A percentile compares a stretch with the other conserved stretches of the same genome.
Conservation (phyloP, 2,113 vertebrate genomes). For the Athene cunicularia region DNA sequence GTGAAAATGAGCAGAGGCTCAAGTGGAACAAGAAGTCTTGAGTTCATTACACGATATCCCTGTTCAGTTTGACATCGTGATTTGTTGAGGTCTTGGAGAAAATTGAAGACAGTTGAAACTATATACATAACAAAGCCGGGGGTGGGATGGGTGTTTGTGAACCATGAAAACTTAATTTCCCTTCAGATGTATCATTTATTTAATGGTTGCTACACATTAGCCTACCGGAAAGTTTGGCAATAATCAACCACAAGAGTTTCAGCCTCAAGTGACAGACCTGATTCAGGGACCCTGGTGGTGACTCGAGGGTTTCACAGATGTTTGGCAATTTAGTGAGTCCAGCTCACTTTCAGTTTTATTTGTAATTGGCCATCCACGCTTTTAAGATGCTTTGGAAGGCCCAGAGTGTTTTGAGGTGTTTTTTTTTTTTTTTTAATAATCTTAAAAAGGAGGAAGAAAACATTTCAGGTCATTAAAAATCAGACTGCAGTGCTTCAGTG, state of each 20-base stretch:
- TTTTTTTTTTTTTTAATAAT: background rate
- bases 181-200: background rate
- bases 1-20: background rate
- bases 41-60: background rate
- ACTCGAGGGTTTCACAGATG: background rate
- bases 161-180: background rate
- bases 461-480: background rate
- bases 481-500: background rate
- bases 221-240: background rate
- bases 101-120: background rate
- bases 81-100: background rate
- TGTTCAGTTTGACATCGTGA: background rate
- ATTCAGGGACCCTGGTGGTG: background rate
- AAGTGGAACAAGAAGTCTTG: background rate
- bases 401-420: background rate
- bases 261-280: background rate
- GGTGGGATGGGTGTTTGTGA: background rate
- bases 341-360: background rate
- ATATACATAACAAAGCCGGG: background rate
- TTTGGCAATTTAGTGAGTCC: background rate
- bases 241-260: background rate
- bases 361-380: background rate
- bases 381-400: background rate
- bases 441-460: background rate
- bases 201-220: background rate